phyloP scores from a whole-genome alignment of 2,113 vertebrate genomes.

The Trichechus manatus region DNA sequence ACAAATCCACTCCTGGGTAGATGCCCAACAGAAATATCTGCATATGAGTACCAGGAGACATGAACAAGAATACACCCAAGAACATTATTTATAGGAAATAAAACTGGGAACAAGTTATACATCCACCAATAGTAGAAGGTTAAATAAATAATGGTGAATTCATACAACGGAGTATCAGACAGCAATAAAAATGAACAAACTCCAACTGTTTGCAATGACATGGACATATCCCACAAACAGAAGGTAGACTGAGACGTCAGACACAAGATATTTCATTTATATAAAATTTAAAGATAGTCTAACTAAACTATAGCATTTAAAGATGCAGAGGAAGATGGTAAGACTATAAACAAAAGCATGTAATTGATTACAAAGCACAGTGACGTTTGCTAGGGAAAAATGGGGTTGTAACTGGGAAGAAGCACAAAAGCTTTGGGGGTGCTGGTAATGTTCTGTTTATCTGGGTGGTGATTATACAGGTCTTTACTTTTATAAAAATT shows the following conservation, averaged over 20 bases:
- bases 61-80: background rate
- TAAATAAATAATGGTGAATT: background rate
- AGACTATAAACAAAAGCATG: background rate
- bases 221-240: background rate
- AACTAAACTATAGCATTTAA: background rate
- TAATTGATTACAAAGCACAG: background rate
- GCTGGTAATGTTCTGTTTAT: background rate
- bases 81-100: constrained; percentile 4
- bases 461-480: background rate
- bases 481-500: background rate
- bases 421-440: background rate
- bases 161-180: background rate
- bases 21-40: background rate
- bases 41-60: background rate
- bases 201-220: background rate
- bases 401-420: background rate
- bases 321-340: background rate
- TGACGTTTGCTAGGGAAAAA: background rate
- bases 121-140: background rate
- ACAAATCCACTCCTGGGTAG: too few relatives aligned
- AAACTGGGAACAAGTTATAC: background rate
- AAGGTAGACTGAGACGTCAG: background rate
- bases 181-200: background rate
- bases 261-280: background rate
- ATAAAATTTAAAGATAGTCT: background rate